Evolutionary conservation across 2,113 vertebrate species (phyloP), one percentile per base, ranked within the genome.

Genomic region (Eira barbara): DNA sequence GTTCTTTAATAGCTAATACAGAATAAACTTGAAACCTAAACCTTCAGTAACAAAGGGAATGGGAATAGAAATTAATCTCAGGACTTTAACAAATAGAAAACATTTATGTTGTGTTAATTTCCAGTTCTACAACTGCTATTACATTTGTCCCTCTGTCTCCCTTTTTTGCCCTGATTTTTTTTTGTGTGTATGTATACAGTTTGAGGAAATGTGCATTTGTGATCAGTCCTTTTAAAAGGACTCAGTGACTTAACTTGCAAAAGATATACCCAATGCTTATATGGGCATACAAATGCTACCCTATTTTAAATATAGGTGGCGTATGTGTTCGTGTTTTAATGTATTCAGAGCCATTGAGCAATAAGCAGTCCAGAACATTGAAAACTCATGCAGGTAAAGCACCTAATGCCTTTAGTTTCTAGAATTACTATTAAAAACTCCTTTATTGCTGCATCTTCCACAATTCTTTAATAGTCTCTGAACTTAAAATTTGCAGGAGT

Each of bases 271-370:
- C 94, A 91, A 0, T 96, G 90, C 76, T 98, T 96, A 90, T 89
- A 81, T 97, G 98, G 95, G 96, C 97, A 98, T 97, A 98, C 97
- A 98, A 94, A 97, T 97, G 97, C 97, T 97, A 97, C 97, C 94
- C 94, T 97, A 98, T 98, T 98, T 98, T 97, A 98, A 98, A 98
- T 97, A 93, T 98, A 98, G 98, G 97, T 98, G 97, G 96, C 81
- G 97, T 93, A 52, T 98, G 88, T 97, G 95, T 97, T 97, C 94
- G 95, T 97, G 97, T 96, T 95, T 98, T 97, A 98, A 96, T 98
- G 94, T 97, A 93, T 97, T 98, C 97, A 98, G 97, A 98, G 94
- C 90, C 98, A 97, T 92, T 98, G 98, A 89, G 96, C 98, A 97
- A 88, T 98, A 97, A 97, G 95, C 97, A 98, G 95, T 97, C 97